Conservation (phyloP, 2,797 vertebrate species). For the Octomys mimax region DNA sequence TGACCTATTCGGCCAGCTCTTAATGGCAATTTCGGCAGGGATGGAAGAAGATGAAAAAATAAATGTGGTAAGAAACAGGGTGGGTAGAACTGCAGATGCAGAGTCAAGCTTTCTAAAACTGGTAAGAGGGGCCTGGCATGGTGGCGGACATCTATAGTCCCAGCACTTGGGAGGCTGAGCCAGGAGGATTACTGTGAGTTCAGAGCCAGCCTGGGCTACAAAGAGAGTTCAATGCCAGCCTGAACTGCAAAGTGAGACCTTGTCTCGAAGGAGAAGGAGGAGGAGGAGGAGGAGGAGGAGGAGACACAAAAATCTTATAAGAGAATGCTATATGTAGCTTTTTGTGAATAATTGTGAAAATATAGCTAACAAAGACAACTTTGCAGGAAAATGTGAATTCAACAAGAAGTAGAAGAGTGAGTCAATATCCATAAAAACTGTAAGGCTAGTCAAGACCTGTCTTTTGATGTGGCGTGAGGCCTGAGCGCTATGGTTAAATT, state of each 20-base stretch:
- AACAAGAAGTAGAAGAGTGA: slow-evolving; percentile 33
- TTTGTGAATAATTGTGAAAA: not conserved
- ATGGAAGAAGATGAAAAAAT: not conserved
- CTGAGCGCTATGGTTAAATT: slow-evolving; percentile 1
- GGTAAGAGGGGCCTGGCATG: not conserved
- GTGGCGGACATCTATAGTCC: not conserved
- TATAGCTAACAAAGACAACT: slow-evolving; percentile 20
- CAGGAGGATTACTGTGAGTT: not conserved
- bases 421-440: not conserved
- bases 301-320: not conserved
- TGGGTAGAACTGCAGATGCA: not conserved
- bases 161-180: not conserved
- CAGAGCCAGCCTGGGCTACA: not conserved
- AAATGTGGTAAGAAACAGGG: not conserved
- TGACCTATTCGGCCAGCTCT: not conserved
- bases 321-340: not conserved
- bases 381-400: slow-evolving; percentile 27
- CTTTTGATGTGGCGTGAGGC: not conserved
- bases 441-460: not conserved
- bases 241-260: not conserved
- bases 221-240: not conserved
- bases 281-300: too few species aligned
- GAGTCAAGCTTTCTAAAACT: slow-evolving; percentile 11
- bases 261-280: not conserved
- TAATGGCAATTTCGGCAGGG: not conserved